phyloP scores from a whole-genome alignment of 1,140 invertebrate genomes.

The Steinernema feltiae region DNA sequence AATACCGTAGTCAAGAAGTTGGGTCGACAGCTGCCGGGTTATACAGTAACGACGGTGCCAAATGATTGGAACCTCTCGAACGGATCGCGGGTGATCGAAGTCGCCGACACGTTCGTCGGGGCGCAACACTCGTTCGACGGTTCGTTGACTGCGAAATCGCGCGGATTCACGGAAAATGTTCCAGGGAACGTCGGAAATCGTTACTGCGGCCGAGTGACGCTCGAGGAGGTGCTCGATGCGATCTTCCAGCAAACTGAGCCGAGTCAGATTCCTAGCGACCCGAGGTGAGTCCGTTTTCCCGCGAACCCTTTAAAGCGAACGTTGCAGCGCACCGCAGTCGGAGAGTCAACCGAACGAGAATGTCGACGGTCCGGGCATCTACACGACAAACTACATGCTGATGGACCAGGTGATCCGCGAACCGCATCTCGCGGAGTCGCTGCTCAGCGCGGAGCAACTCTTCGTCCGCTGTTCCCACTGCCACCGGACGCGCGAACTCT shows the following conservation, averaged over 20 bases:
- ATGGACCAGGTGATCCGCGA: conserved; percentile 52
- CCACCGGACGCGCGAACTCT: conserved; percentile 54
- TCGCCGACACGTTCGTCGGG: conserved; percentile 55
- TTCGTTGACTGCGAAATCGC: neutral
- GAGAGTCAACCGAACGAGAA: conserved; percentile 43
- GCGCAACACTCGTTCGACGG: conserved; percentile 20
- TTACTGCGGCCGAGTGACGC: conserved; percentile 67
- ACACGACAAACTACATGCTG: conserved; percentile 48
- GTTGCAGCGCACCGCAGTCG: conserved; percentile 34
- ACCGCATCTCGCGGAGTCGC: conserved; percentile 47
- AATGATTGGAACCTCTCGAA: conserved; percentile 43
- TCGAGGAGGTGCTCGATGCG: conserved; percentile 85
- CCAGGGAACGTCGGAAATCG: conserved; percentile 37
- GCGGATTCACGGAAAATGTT: conserved; percentile 21
- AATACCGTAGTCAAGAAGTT: neutral
- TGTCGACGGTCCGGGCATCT: conserved; percentile 52
- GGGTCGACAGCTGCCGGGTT: conserved; percentile 38
- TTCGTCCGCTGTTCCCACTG: conserved; percentile 59
- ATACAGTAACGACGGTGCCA: conserved; percentile 56
- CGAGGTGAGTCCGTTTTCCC: conserved; percentile 48
- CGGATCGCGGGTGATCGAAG: conserved; percentile 50
- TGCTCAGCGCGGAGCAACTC: conserved; percentile 47
- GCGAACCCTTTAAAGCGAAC: conserved; percentile 62
- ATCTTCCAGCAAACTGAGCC: conserved; percentile 60
- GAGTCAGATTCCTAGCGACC: conserved; percentile 41